A percentile compares a stretch with the other conserved stretches of the same genome.
phyloP scores from a whole-genome alignment of 1,140 invertebrate genomes.

The Stegodyphus dumicola region DNA sequence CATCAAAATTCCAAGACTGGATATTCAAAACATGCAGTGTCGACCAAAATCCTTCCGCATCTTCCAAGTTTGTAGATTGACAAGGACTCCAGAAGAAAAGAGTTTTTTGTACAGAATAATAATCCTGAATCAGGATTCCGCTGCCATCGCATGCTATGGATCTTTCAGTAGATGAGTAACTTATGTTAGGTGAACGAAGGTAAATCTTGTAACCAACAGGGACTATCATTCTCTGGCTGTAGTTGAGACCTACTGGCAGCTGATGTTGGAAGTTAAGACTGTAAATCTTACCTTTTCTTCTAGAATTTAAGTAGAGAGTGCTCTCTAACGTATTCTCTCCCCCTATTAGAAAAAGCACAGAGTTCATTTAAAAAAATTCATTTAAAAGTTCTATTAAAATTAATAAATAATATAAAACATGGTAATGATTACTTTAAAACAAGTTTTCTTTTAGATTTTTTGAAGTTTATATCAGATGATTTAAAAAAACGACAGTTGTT shows the following conservation, averaged over 20 bases:
- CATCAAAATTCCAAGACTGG: constrained; percentile 35
- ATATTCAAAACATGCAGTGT: constrained; percentile 29
- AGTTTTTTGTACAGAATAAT: not conserved
- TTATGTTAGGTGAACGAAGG: constrained; percentile 67
- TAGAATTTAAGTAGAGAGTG: constrained; percentile 36
- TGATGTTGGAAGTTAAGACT: constrained; percentile 72
- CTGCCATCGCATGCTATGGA: constrained; percentile 27
- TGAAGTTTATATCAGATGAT: too few relatives aligned
- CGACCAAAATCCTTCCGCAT: constrained; percentile 24
- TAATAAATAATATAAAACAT: too few relatives aligned
- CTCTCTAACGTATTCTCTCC: constrained; percentile 19
- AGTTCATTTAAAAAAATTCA: too few relatives aligned
- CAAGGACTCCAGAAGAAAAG: constrained; percentile 37
- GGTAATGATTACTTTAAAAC: too few relatives aligned
- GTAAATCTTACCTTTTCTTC: constrained; percentile 13
- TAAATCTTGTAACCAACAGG: constrained; percentile 73
- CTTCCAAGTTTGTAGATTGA: not conserved
- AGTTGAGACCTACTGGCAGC: constrained; percentile 70
- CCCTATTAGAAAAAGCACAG: constrained; percentile 14
- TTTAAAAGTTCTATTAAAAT: not conserved
- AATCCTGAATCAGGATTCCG: constrained; percentile 11
- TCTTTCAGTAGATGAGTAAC: not conserved
- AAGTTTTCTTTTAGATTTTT: too few relatives aligned
- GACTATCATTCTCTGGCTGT: constrained; percentile 72
- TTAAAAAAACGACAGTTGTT: too few relatives aligned